phyloP scores from a whole-genome alignment of 2,888 invertebrate species.

The Acrobasis suavella region DNA sequence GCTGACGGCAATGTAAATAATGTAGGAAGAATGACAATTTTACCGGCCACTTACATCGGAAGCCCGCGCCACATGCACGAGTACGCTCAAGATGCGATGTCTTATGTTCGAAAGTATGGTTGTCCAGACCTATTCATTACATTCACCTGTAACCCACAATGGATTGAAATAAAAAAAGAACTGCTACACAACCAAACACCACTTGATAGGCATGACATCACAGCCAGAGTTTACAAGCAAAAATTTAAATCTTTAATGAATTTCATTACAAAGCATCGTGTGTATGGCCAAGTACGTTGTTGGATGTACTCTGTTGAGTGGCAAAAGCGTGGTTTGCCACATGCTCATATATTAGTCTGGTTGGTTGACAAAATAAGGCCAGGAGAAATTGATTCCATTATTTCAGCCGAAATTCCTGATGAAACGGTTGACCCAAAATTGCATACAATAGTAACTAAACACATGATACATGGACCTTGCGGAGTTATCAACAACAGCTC shows the following conservation, averaged over 20 bases:
- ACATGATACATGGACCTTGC: constrained; percentile 62
- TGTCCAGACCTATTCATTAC: too few species aligned
- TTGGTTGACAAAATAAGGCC: neutral
- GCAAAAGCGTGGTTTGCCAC: constrained; percentile 35
- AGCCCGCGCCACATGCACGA: constrained; percentile 30
- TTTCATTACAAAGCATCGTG: constrained; percentile 31
- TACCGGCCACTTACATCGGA: constrained; percentile 33
- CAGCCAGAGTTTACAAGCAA: constrained; percentile 6
- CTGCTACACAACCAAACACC: too few species aligned
- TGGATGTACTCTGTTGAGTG: constrained; percentile 36
- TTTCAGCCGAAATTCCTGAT: constrained; percentile 21
- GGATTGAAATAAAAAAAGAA: too few species aligned
- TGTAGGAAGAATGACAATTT: constrained; percentile 30
- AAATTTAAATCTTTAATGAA: constrained; percentile 35
- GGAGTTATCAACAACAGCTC: constrained; percentile 44
- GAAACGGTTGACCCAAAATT: neutral
- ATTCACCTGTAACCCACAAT: constrained; percentile 1
- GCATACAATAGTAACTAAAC: constrained; percentile 40
- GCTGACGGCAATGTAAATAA: too few species aligned
- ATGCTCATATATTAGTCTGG: constrained; percentile 26
- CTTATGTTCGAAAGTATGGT: too few species aligned
- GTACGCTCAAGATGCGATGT: constrained; percentile 24
- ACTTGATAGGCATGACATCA: too few species aligned
- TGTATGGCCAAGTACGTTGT: constrained; percentile 33
- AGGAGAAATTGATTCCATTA: constrained; percentile 6